Evolutionary conservation across 2,797 vertebrate species (phyloP), one percentile per base, ranked within the genome.

Genomic region (Psittacula echo): DNA sequence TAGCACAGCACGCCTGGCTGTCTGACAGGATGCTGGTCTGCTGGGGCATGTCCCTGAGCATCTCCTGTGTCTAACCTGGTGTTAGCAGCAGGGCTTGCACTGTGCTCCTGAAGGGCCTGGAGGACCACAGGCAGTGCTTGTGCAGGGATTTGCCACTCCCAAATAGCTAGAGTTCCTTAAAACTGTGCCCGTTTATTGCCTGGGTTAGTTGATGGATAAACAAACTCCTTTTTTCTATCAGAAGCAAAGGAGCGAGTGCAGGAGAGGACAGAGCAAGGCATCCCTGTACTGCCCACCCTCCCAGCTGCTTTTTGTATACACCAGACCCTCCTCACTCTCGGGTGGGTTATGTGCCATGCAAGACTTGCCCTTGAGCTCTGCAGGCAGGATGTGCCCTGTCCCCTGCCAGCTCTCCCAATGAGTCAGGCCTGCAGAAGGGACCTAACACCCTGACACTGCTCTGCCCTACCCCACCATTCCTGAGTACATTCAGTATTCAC

Each of bases 61-160:
- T 7, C 44, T n/a, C 34, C 37, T 1, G 0, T 48, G 4, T 11
- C n/a, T 41, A n/a, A 47, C 29, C 44, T 5, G 22, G 7, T n/a
- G 53, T n/a, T 27, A 27, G 53, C 65, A 58, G 44, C 42, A 22
- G 65, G 50, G 34, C 32, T 48, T n/a, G 53, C 23, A 7, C 53
- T 9, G 11, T 22, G 65, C 51, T 32, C 19, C 13, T 41, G 29
- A 41, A 39, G 13, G 42, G 44, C 44, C 3, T 11, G 53, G 51
- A 47, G 34, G 44, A n/a, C 34, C 29, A 26, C 27, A 37, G 50
- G 17, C 42, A 32, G 27, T 5, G 22, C 51, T 32, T 19, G 18
- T 18, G 34, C 29, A 80, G 78, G 65, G 77, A n/a, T n/a, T 80
- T 48, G 3, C 29, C 34, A 9, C 58, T 58, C 44, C 64, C 53